Evolutionary conservation across 1,140 invertebrate species (phyloP).

Genomic region (Metopolophium dirhodum): DNA sequence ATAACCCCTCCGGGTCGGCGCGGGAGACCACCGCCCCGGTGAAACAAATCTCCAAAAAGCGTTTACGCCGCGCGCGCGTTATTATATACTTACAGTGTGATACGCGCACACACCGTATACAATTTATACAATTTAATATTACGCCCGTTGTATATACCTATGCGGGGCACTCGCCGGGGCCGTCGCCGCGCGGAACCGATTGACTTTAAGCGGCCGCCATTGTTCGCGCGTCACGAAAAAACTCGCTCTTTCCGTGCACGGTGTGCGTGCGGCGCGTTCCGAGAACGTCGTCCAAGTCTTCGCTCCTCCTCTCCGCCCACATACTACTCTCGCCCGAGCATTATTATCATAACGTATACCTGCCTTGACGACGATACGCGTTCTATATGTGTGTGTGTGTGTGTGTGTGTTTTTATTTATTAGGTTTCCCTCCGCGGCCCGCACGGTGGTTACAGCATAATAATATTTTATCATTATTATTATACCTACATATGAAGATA

Average conservation of each 20-base stretch:
- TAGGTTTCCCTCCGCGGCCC: not conserved
- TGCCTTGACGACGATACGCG: too few relatives aligned
- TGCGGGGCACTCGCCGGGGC: not conserved
- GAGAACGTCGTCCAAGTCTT: slow-evolving; percentile 11
- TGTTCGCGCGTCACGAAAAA: slow-evolving; percentile 36
- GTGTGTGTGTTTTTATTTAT: not conserved
- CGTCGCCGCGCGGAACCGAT: slow-evolving; percentile 38
- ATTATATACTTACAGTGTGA: not conserved
- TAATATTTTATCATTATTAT: not conserved
- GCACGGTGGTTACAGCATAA: too few relatives aligned
- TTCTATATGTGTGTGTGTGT: too few relatives aligned
- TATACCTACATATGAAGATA: not conserved
- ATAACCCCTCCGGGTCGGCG: not conserved
- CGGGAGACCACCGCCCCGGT: slow-evolving; percentile 35
- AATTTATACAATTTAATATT: too few relatives aligned
- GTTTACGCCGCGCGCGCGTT: not conserved
- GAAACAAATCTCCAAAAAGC: not conserved
- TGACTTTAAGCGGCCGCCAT: slow-evolving; percentile 44
- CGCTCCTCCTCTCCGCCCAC: not conserved
- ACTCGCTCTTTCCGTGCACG: not conserved
- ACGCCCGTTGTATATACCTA: too few relatives aligned
- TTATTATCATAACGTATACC: too few relatives aligned
- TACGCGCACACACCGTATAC: not conserved
- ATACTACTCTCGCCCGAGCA: not conserved
- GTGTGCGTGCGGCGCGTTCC: not conserved